Evolutionary conservation across 2,888 invertebrate species (phyloP).

Genomic region (Caenorhabditis afra): DNA sequence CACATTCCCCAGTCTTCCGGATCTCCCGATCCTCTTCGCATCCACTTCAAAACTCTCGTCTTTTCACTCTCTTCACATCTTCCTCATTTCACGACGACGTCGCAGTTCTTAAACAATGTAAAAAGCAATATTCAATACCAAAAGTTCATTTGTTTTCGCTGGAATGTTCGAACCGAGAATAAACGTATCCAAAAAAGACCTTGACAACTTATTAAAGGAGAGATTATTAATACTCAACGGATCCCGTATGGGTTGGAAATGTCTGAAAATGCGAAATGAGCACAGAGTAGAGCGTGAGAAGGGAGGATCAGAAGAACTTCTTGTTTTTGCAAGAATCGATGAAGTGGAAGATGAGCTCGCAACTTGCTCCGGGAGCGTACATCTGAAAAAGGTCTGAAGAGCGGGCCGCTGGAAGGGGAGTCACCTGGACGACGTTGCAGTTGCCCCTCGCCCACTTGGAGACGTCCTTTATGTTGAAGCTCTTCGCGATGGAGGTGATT

Average conservation of each 20-base stretch:
- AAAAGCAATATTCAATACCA: background rate
- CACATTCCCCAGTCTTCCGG: too few relatives aligned
- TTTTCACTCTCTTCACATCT: too few relatives aligned
- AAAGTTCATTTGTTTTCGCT: background rate
- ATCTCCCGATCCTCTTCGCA: too few relatives aligned
- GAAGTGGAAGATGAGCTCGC: slow-evolving; percentile 65
- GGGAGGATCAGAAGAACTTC: slow-evolving; percentile 56
- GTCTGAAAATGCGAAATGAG: slow-evolving; percentile 48
- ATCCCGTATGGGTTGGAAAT: slow-evolving; percentile 56
- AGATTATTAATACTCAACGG: background rate
- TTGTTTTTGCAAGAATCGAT: slow-evolving; percentile 65
- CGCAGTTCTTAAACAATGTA: too few relatives aligned
- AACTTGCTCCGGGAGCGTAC: slow-evolving; percentile 63
- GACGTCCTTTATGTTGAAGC: slow-evolving; percentile 65
- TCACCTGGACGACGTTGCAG: slow-evolving; percentile 60
- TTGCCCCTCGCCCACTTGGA: slow-evolving; percentile 63
- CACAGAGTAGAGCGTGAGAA: slow-evolving; percentile 36
- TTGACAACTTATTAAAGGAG: background rate
- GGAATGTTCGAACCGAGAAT: slow-evolving; percentile 14
- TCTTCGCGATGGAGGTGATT: slow-evolving; percentile 51
- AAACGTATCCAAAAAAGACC: background rate
- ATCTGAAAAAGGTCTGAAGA: slow-evolving; percentile 29
- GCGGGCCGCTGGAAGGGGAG: background rate
- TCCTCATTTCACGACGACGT: too few relatives aligned
- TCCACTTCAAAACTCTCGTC: too few relatives aligned